A percentile compares a stretch with the other conserved stretches of the same genome.
phyloP scores from a whole-genome alignment of 92 coral and sea anemone genomes.

The Porites divaricata region DNA sequence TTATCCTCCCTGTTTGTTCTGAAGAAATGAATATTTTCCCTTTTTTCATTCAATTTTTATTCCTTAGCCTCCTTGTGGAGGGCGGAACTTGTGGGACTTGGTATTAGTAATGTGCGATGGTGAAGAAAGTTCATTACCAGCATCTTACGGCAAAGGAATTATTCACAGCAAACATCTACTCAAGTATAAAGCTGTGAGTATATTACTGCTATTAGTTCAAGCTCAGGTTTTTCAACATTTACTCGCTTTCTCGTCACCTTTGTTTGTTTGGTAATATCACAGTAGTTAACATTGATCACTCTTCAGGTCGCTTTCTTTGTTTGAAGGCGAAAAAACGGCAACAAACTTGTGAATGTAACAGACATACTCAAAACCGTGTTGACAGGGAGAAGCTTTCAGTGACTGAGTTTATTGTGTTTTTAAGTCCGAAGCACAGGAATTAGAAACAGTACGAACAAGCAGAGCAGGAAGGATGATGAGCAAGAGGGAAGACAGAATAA shows the following conservation, averaged over 20 bases:
- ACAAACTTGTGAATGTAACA: too few relatives aligned
- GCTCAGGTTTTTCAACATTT: not conserved
- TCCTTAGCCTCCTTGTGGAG: slow-evolving; percentile 91
- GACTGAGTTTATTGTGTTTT: not conserved
- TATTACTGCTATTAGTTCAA: not conserved
- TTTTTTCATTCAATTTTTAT: not conserved
- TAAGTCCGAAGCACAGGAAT: slow-evolving; percentile 96
- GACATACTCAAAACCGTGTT: too few relatives aligned
- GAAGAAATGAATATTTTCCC: not conserved
- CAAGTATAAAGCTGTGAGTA: slow-evolving; percentile 90
- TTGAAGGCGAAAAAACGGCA: too few relatives aligned
- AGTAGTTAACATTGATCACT: too few relatives aligned
- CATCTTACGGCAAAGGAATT: slow-evolving; percentile 86
- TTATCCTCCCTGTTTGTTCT: too few relatives aligned
- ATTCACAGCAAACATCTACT: slow-evolving; percentile 90
- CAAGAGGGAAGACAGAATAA: slow-evolving; percentile 76
- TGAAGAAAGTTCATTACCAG: slow-evolving; percentile 70
- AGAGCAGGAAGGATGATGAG: slow-evolving; percentile 72
- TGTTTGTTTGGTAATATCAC: too few relatives aligned
- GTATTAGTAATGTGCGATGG: slow-evolving; percentile 78
- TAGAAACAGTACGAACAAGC: slow-evolving; percentile 86
- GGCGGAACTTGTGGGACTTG: slow-evolving; percentile 92
- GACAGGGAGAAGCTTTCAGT: too few relatives aligned
- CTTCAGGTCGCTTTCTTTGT: too few relatives aligned
- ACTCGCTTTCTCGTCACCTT: too few relatives aligned